Base-by-base conservation (phyloP, 2,888 invertebrate genomes). In the Dermolepida albohirtum region DNA sequence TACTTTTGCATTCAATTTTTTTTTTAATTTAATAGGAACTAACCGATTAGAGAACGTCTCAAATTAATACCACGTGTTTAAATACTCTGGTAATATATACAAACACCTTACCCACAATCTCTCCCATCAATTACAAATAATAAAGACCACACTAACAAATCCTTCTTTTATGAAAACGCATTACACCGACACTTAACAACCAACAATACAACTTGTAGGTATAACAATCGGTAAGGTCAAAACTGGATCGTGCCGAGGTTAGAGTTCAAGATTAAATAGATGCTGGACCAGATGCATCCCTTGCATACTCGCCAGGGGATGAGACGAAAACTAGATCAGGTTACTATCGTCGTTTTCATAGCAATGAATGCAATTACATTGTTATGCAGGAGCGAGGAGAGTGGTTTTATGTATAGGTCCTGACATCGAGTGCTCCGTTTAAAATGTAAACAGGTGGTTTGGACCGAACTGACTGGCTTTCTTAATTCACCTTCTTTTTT, bases 371-470 rank as follows among this genome's bases (percentile, higher is more conserved):
- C 44, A 43, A 57, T 57, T 44, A 57, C 14, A 27, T 43, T 57
- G 22, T 44, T 57, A 44, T 44, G 44, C 43, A 27, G 29, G 29
- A 57, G 27, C 27, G 57, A 57, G n/a, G 6, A 57, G 41, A n/a
- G 55, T 16, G 41, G 57, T 57, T 57, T 57, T 57, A 29, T 57
- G 44, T 27, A 57, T 22, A 27, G 11, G 29, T n/a, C 40, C 10
- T 16, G 16, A 34, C 14, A 22, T 27, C 39, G 27, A n/a, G 29
- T 43, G n/a, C 16, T 55, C 12, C 39, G 47, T 16, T 54, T 39
- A 66, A 22, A 66, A 55, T 66, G 10, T 34, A 66, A 66, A 66
- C 66, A 66, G 66, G 66, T 66, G 66, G 66, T 66, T 57, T 47
- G 14, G 29, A 44, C 34, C 34, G 34, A 8, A 34, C 6, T 8